A percentile compares a stretch with the other conserved stretches of the same genome.
Evolutionary conservation across 2,888 invertebrate genomes (phyloP).

Genomic region (Escarpia spicata): DNA sequence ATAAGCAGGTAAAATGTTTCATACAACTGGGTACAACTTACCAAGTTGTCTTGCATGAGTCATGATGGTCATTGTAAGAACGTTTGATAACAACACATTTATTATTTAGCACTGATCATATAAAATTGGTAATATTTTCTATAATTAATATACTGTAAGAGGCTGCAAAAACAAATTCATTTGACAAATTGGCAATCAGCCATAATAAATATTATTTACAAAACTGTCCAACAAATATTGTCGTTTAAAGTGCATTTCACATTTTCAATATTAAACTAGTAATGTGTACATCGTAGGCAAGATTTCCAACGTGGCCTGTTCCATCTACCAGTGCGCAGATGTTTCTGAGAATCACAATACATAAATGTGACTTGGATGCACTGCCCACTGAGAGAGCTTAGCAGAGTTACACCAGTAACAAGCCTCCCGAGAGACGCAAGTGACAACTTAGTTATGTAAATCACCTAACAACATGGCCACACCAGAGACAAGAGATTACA

Average conservation of each 20-base stretch:
- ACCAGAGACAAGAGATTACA: neutral
- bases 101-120: no score
- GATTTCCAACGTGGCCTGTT: neutral
- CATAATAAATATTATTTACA: neutral
- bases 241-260: neutral
- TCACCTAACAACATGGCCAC: neutral
- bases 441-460: neutral
- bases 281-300: neutral
- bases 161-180: neutral
- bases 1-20: no score
- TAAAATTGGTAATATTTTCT: neutral
- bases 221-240: neutral
- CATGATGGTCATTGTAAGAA: no score
- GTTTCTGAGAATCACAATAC: neutral
- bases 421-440: neutral
- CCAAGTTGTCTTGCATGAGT: no score
- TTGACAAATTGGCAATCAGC: neutral
- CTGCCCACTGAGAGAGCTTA: no score
- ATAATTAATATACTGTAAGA: neutral
- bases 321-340: neutral
- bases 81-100: no score
- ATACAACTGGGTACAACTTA: no score
- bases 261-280: neutral
- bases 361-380: neutral
- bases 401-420: neutral